Evolutionary conservation across 1,140 invertebrate genomes (phyloP), one percentile per base, ranked within the genome.

Genomic region (Anadara kagoshimensis): DNA sequence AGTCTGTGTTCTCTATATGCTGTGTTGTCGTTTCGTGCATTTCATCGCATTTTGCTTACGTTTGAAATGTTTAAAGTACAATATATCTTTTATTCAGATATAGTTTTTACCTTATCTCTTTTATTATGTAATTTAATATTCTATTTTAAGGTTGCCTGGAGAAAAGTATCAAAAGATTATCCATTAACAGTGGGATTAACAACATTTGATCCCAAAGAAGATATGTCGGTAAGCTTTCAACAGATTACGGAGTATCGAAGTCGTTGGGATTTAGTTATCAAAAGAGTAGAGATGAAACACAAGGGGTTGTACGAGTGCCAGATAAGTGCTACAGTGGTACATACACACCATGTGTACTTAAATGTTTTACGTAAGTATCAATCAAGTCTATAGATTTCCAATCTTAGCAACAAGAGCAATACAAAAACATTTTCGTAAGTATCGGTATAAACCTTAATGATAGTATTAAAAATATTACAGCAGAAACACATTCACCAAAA

Each of bases 231-330:
- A 16, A 67, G 68, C 22, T 65, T 53, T 57, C 59, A 75, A 36
- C 29, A 65, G 10, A 29, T 69, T 18, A 29, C 47, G n/a, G 62
- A 64, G 43, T 26, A 49, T 41, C 24, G 36, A 12, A 65, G 67
- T 1, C 66, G 70, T 45, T 75, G 68, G 61, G 68, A 75, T 44
- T 67, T 75, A 24, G 56, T 75, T 14, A 75, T 75, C 45, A 75
- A 75, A 53, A 56, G 68, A 41, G 73, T 63, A 49, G 41, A 69
- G 22, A 67, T 68, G 18, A 53, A 57, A 29, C 73, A 75, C 51
- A 61, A 62, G 10, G 73, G 73, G 14, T 70, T 57, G 11, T 75
- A 75, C 26, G 73, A 75, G 22, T 75, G 73, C 61, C 73, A 75
- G 45, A 75, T 75, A n/a, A 75, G 73, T 49, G 67, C 73, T 20